A percentile compares a stretch with the other conserved stretches of the same genome.
These are phyloP conservation scores for Drosophila virilis DNA, from an alignment of 1,140 invertebrate genomes.

Conservation along the genomic window DNA sequence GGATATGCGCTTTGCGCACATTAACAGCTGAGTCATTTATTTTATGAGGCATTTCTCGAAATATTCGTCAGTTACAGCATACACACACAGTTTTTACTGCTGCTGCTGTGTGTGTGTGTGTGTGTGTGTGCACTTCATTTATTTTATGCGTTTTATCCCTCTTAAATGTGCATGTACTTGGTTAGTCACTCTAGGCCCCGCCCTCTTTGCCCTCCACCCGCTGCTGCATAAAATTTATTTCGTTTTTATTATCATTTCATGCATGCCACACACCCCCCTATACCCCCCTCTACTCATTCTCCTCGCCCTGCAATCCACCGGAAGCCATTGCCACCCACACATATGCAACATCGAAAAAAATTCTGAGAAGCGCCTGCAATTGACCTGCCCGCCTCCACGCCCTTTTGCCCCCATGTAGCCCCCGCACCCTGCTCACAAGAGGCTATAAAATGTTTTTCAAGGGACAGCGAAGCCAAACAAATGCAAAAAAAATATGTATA, in stretches of 20 bases:
- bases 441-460: conserved; percentile 67
- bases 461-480: conserved; percentile 33
- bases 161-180: conserved; percentile 73
- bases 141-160: conserved; percentile 68
- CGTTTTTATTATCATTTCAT: conserved; percentile 80
- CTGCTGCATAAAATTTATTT: conserved; percentile 80
- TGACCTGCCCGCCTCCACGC: conserved; percentile 50
- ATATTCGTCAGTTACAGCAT: conserved; percentile 34
- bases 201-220: neutral
- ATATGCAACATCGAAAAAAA: conserved; percentile 55
- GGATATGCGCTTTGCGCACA: neutral
- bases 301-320: conserved; percentile 2
- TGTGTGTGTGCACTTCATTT: conserved; percentile 63
- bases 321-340: conserved; percentile 20
- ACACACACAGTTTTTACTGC: neutral
- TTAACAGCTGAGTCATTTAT: conserved; percentile 64
- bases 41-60: conserved; percentile 50
- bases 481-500: conserved; percentile 11
- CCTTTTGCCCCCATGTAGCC: neutral
- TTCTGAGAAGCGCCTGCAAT: conserved; percentile 76
- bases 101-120: neutral
- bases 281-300: no score
- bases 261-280: conserved; percentile 27
- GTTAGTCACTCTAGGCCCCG: conserved; percentile 59
- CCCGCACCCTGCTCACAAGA: conserved; percentile 11